Evolutionary conservation across 2,797 vertebrate genomes (phyloP).

Genomic region (Phrynocephalus guinanensis): DNA sequence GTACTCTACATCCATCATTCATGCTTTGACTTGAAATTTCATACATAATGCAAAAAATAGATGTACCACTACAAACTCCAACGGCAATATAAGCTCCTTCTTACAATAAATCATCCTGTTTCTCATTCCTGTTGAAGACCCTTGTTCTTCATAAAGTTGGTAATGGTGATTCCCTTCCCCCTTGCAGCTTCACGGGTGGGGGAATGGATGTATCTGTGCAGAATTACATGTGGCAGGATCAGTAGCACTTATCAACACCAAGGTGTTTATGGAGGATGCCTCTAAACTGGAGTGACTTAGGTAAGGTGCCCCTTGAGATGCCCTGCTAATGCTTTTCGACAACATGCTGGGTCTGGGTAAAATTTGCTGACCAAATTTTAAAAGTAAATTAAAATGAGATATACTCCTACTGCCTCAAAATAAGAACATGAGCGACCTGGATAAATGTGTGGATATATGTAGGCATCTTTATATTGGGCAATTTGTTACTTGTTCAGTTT

Average conservation of each 20-base stretch:
- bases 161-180: neutral
- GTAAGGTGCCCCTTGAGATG: neutral
- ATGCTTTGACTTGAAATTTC: slow-evolving; percentile 31
- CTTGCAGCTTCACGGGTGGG: neutral
- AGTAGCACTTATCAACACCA: neutral
- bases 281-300: neutral
- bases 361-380: neutral
- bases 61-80: slow-evolving; percentile 23
- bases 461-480: neutral
- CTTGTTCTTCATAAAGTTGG: neutral
- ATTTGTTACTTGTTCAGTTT: neutral
- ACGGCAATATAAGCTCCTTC: slow-evolving; percentile 14
- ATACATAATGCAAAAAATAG: slow-evolving; percentile 35
- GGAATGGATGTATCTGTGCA: neutral
- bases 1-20: slow-evolving; percentile 29
- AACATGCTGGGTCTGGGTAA: neutral
- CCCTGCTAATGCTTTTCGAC: neutral
- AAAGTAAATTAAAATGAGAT: neutral
- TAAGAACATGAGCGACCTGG: neutral
- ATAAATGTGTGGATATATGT: neutral
- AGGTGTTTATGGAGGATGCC: neutral
- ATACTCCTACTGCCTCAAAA: neutral
- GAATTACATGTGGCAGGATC: neutral
- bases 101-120: slow-evolving; percentile 10
- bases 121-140: neutral